These are phyloP conservation scores for Pachliopta kotzebuea DNA, from an alignment of 2,888 invertebrate genomes.

Conservation along the genomic window DNA sequence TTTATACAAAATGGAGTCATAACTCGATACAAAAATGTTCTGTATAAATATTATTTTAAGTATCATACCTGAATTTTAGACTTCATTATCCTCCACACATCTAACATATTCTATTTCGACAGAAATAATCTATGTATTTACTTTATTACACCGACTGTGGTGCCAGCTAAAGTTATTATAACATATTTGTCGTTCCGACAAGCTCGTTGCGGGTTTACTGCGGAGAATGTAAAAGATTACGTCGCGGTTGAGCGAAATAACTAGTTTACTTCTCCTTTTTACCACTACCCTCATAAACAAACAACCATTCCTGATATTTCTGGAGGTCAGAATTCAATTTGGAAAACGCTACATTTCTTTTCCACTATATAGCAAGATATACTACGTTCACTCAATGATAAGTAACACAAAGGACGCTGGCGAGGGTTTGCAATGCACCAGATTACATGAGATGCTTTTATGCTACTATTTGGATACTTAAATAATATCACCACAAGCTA, in stretches of 20 bases:
- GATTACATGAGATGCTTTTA: no score
- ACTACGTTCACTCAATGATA: no score
- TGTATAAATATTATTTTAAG: no score
- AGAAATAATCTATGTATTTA: conserved; percentile 14
- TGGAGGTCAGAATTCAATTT: neutral
- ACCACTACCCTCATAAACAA: conserved; percentile 22
- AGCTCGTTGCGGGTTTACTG: conserved; percentile 27
- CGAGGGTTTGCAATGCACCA: no score
- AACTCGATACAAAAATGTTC: no score
- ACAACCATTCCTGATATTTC: neutral
- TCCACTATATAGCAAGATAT: no score
- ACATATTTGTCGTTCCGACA: conserved; percentile 28
- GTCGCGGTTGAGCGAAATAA: conserved; percentile 5
- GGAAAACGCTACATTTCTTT: neutral
- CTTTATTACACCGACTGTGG: conserved; percentile 23
- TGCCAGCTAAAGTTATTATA: conserved; percentile 28
- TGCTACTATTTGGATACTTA: no score
- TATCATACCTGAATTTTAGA: no score
- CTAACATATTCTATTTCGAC: conserved; percentile 8
- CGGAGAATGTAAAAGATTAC: conserved; percentile 25
- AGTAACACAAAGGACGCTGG: no score
- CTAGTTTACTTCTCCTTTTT: conserved; percentile 20
- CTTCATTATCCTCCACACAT: no score
- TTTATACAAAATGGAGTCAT: no score
- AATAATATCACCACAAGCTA: no score